Evolutionary conservation across 1,140 invertebrate species (phyloP), one percentile per base, ranked within the genome.

Genomic region (Cyclargus thomasi): DNA sequence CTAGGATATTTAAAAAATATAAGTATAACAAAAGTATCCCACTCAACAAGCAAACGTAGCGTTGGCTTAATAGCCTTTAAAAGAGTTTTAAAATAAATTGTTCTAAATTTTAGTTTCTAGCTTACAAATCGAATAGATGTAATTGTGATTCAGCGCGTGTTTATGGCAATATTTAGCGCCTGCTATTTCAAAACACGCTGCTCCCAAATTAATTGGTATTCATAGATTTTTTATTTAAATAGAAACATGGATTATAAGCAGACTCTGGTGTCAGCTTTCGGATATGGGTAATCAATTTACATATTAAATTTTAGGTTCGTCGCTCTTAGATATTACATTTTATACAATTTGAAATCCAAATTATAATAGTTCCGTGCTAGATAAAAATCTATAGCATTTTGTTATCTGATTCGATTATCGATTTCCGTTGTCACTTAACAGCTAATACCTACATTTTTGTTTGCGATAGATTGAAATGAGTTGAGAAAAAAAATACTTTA

Each of bases 191-290:
- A 21, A 59, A 59, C 17, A 11, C 14, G 55, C 17, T 18, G 18
- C 17, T 59, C 17, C 17, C 17, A 59, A 59, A 59, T 20, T 11
- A 59, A 59, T 59, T 59, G 55, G 10, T 59, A 59, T 59, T 20
- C 18, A 59, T 59, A 7, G 55, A 22, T 59, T 59, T n/a, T 59
- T 59, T 59, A 59, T 59, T 22, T 59, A 22, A 57, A 59, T 59
- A 17, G 1, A 55, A 22, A 11, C 55, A 59, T 59, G 20, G 55
- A 59, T 20, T 59, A 59, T 59, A 21, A 22, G 21, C 55, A 11
- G 55, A 59, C 18, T 20, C 55, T 2, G 55, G 6, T 20, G 20
- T 59, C 55, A 7, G 18, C 18, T 59, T 59, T 59, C 55, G 55
- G 55, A 59, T 59, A 20, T 59, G 14, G 39, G 39, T 47, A 21